Evolutionary conservation across 2,888 invertebrate genomes (phyloP), one percentile per base, ranked within the genome.

Genomic region (Dendrolimus houi): DNA sequence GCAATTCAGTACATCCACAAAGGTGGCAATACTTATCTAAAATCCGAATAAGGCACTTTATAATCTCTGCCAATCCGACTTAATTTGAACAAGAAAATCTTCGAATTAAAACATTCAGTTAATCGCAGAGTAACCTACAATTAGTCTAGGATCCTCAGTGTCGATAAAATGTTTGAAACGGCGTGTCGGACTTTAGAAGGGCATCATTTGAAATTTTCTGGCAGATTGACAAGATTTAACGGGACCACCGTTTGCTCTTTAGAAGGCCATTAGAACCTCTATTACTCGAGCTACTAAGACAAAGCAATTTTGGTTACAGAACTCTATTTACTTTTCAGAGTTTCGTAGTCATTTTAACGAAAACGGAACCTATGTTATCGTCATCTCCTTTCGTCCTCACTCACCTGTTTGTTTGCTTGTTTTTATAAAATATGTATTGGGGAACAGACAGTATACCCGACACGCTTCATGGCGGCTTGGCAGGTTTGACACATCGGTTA

Each of bases 181-280:
- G 63, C 70, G 65, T 69, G 60, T 67, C 65, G 62, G 66, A 64
- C 65, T 66, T 63, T 62, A 65, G 58, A 56, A 61, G 56, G 66
- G 64, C 64, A 62, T 58, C 66, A 64, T 61, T 68, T 69, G 70
- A 72, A 81, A 83, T 84, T 83, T 80, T 77, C 75, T 68, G 70
- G 76, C 74, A 83, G 83, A 85, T 83, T 83, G 76, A 77, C 75
- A 73, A 77, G 76, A 85, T 84, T 83, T 84, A 81, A 80, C 68
- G 73, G 64, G 65, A 70, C 70, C 77, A 75, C 69, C 71, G 71
- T 74, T 79, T 60, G 64, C 69, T 71, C 70, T 70, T 76, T 47
- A 47, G 9, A 47, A 47, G 47, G 47, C 73, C 72, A 73, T 77
- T 77, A 29, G 6, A 29, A 29, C 29, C 29, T 29, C 29, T 29